Base-by-base conservation (phyloP, 1,140 invertebrate species). In the Cephus cinctus region DNA sequence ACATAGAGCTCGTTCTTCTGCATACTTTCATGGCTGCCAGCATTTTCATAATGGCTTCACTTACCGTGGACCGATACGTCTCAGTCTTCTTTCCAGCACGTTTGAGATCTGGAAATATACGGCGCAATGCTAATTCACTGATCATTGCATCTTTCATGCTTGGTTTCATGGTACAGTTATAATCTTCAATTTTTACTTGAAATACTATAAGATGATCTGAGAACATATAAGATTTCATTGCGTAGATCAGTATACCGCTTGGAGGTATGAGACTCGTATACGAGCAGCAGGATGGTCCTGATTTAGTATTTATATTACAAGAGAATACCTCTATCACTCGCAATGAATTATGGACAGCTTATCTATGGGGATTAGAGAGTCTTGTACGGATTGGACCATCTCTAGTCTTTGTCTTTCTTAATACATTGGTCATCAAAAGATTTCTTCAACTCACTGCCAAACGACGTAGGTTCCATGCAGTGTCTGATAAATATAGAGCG, bases 21-120 rank as follows among this genome's bases (percentile, higher is more conserved):
- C 77, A 78, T 50, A 65, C 67, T 0, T 69, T 75, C 39, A 76
- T 77, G 69, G 76, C 72, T n/a, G 64, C 65, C 18, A 70, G 65
- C 45, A 75, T 77, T 5, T 76, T 76, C 52, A 63, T 76, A 36
- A 74, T 78, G 0, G 71, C 77, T 4, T 74, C 72, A n/a, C 61
- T 78, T 3, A 78, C 75, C 5, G 63, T 77, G 32, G 76, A 78
- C 42, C 59, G 76, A 3, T 77, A 73, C 50, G 65, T 70, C 3
- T 74, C 75, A 2, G 72, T 77, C 4, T 76, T 73, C 46, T 54
- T 68, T 19, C 74, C 76, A 5, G 65, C 67, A 0, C 61, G 68
- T 25, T 77, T 73, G 42, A 67, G 67, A 25, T 65, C 64, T 21
- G 58, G 76, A 5, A 72, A 77, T 52, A 76, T 67, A 6, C 50